Evolutionary conservation across 2,797 vertebrate species (phyloP), one percentile per base, ranked within the genome.

Genomic region (Spinibarbus caldwelli): DNA sequence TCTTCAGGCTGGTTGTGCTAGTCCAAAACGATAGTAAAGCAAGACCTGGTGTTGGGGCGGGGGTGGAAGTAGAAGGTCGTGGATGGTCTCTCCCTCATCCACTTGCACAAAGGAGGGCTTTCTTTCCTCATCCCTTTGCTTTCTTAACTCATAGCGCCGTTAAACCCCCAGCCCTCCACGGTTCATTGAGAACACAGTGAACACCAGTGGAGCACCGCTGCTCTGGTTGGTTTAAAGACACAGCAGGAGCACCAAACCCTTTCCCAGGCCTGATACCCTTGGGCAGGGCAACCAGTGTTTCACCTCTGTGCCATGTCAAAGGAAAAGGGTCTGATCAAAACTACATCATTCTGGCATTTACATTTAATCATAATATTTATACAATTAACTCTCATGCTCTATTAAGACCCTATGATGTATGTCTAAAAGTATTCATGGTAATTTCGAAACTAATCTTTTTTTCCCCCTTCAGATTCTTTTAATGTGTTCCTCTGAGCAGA

Each of bases 61-160:
- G 73, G 70, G 66, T 87, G 81, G 82, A 66, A 57, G 73, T 34
- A 36, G 85, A 72, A 76, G 64, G 76, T 67, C 11, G 45, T 87
- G 82, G 77, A 90, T 82, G 85, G 62, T 70, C 68, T 88, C 64
- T 78, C 54, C 47, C 36, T 73, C 72, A 71, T 70, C 68, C 82
- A 66, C 82, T 21, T 85, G 52, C 79, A 93, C 89, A 94, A 91
- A 92, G 88, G 77, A 89, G 45, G 15, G 78, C 91, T 92, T 93
- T 93, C 91, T 92, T 91, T 83, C 15, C 67, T 57, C 62, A 80
- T 84, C 59, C 79, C 76, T 90, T 89, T 88, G 73, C 90, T 93
- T 90, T 92, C 88, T 88, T 87, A 88, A 82, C 92, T 91, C 85
- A 45, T 68, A 54, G 73, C 88, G 87, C 89, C 87, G 87, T 92